phyloP scores from a whole-genome alignment of 2,113 vertebrate genomes.

The Dipodomys merriami region DNA sequence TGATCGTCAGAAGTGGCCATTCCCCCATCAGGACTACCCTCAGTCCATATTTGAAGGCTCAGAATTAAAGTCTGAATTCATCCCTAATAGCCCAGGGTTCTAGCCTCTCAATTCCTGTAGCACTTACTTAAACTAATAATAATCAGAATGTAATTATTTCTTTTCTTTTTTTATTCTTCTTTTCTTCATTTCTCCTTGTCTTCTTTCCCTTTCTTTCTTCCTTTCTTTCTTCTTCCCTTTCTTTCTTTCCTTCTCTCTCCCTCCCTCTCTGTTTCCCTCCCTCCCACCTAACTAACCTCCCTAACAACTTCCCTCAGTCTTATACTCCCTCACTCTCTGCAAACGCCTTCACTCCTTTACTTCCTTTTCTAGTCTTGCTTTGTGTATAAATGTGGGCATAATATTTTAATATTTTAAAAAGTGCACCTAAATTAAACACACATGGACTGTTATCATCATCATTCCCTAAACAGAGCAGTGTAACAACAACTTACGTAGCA shows the following conservation, averaged over 20 bases:
- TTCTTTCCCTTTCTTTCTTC: no score
- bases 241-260: neutral
- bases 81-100: neutral
- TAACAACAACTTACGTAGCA: neutral
- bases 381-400: neutral
- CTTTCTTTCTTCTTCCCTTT: neutral
- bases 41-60: neutral
- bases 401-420: neutral
- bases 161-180: neutral
- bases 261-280: no score
- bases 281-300: no score
- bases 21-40: neutral
- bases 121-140: neutral
- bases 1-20: neutral
- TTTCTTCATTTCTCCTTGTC: neutral
- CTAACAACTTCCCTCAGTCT: no score
- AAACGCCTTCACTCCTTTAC: no score
- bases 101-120: neutral
- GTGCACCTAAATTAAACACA: neutral
- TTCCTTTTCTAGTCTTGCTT: neutral
- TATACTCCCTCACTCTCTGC: no score
- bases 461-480: neutral
- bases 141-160: neutral
- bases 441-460: neutral
- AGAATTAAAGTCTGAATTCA: slow-evolving; percentile 8